Conservation (phyloP, 2,113 vertebrate species). For the Paracanthobrama guichenoti region DNA sequence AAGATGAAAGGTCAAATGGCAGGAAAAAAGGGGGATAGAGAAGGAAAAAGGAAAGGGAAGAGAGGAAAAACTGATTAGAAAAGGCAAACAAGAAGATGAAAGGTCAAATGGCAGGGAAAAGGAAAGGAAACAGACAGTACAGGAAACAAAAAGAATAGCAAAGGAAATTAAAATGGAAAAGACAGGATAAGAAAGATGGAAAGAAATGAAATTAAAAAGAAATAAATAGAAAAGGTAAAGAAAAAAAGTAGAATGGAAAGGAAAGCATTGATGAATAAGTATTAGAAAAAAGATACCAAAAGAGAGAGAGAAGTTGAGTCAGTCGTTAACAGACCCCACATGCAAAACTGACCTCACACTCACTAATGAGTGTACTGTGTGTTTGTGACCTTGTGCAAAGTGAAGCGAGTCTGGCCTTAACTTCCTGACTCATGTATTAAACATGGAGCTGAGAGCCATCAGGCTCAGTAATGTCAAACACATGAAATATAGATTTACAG, state of each 20-base stretch:
- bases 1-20: neutral
- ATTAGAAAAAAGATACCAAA: neutral
- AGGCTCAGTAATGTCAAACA: slow-evolving; percentile 46
- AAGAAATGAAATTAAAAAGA: neutral
- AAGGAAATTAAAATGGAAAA: neutral
- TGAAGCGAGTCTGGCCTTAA: slow-evolving; percentile 19
- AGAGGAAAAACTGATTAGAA: neutral
- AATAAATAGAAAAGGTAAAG: neutral
- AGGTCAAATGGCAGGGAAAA: no score
- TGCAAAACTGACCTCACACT: slow-evolving; percentile 9
- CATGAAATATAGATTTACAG: slow-evolving; percentile 40
- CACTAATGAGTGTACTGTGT: slow-evolving; percentile 22
- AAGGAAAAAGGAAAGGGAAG: neutral
- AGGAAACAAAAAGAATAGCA: neutral
- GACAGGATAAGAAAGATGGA: neutral
- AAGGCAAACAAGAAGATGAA: no score
- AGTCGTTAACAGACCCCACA: neutral
- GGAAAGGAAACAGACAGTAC: neutral
- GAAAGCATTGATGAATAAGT: neutral
- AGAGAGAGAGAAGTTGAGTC: slow-evolving; percentile 17
- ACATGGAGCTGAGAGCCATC: slow-evolving; percentile 27
- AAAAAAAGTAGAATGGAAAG: neutral
- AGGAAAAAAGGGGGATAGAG: neutral
- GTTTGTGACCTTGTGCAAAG: slow-evolving; percentile 13
- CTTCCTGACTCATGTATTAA: slow-evolving; percentile 46